These are phyloP conservation scores for Alcis repandata DNA, from an alignment of 2,888 invertebrate species.

Conservation along the genomic window DNA sequence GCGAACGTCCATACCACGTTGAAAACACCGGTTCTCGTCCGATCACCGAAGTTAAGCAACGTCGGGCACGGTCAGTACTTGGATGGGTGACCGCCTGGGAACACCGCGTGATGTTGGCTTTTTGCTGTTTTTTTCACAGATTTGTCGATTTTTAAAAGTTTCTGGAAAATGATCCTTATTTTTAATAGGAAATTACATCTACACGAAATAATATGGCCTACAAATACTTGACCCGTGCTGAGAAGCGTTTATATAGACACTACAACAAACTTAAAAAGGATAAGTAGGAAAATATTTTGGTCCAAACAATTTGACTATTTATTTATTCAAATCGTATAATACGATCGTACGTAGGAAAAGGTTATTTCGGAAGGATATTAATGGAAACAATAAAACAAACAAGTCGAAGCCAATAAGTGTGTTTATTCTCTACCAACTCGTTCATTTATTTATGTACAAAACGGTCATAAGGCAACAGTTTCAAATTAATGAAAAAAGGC, in stretches of 20 bases:
- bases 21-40: constrained; percentile 71
- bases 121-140: too few species aligned
- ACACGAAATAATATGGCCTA: too few species aligned
- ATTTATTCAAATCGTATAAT: too few species aligned
- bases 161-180: too few species aligned
- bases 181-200: too few species aligned
- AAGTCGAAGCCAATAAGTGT: constrained; percentile 83
- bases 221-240: too few species aligned
- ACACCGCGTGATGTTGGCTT: constrained; percentile 68
- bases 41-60: constrained; percentile 81
- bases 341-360: too few species aligned
- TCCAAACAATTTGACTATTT: too few species aligned
- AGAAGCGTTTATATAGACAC: too few species aligned
- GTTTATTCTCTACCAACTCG: constrained; percentile 83
- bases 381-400: constrained; percentile 63
- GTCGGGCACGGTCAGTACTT: constrained; percentile 79
- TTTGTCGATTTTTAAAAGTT: too few species aligned
- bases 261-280: too few species aligned
- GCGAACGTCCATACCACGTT: constrained; percentile 49
- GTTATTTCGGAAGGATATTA: neutral
- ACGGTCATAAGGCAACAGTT: constrained; percentile 85
- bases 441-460: constrained; percentile 84
- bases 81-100: constrained; percentile 73
- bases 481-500: constrained; percentile 76
- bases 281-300: too few species aligned